Evolutionary conservation across 2,888 invertebrate species (phyloP).

Genomic region (Branchipolynoe longqiensis): DNA sequence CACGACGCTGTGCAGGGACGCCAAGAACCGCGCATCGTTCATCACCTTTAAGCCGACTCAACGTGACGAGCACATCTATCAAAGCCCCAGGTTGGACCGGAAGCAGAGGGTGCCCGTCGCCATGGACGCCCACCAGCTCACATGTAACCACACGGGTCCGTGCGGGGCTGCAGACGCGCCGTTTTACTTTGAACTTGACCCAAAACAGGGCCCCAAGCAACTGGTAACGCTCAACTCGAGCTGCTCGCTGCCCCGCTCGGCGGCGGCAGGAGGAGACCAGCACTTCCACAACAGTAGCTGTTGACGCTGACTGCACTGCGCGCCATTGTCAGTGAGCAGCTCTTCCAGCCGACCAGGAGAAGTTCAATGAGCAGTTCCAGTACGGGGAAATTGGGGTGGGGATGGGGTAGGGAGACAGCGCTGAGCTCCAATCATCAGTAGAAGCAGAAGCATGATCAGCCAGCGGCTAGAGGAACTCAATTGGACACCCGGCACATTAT

Average conservation of each 20-base stretch:
- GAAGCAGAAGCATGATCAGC: too few relatives aligned
- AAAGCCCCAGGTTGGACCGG: slow-evolving; percentile 46
- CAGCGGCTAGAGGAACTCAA: too few relatives aligned
- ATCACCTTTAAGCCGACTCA: slow-evolving; percentile 52
- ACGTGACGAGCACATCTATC: slow-evolving; percentile 57
- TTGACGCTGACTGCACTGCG: background rate
- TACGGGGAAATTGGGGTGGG: too few relatives aligned
- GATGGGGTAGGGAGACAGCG: too few relatives aligned
- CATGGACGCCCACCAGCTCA: background rate
- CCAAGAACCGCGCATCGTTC: slow-evolving; percentile 45
- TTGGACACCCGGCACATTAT: too few relatives aligned
- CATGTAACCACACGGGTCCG: slow-evolving; percentile 37
- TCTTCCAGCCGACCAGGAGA: background rate
- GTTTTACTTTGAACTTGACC: slow-evolving; percentile 61
- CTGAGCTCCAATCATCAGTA: too few relatives aligned
- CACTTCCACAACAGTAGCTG: slow-evolving; percentile 51
- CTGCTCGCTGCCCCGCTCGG: slow-evolving; percentile 23
- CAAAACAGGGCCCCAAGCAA: slow-evolving; percentile 46
- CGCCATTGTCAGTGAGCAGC: background rate
- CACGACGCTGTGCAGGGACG: slow-evolving; percentile 27
- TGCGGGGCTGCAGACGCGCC: slow-evolving; percentile 53
- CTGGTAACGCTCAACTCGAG: slow-evolving; percentile 25
- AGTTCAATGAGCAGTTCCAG: too few relatives aligned
- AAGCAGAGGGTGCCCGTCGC: background rate
- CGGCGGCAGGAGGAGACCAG: background rate